A percentile compares a stretch with the other conserved stretches of the same genome.
These are phyloP conservation scores for Furcifer pardalis DNA, from an alignment of 2,797 vertebrate species.

Conservation along the genomic window DNA sequence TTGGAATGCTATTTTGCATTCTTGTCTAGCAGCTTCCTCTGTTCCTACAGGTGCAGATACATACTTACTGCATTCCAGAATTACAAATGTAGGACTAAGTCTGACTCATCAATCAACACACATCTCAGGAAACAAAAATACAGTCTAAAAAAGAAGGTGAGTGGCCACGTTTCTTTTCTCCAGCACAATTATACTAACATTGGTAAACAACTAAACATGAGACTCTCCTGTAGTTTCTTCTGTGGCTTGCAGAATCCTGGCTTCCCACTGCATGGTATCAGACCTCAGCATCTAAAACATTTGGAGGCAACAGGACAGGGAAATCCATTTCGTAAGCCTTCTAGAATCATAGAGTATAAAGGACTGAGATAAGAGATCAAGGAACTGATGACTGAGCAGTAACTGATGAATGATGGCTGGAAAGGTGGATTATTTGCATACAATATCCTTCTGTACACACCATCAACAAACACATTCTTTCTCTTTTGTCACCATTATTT, in stretches of 20 bases:
- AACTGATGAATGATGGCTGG: constrained; percentile 45
- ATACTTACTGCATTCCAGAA: neutral
- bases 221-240: neutral
- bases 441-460: constrained; percentile 45
- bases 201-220: neutral
- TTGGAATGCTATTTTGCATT: too few species aligned
- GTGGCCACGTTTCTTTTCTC: neutral
- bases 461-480: constrained; percentile 31
- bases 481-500: constrained; percentile 17
- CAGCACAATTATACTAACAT: neutral
- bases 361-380: constrained; percentile 40
- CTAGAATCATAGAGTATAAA: constrained; percentile 3
- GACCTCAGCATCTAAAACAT: too few species aligned
- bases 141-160: neutral
- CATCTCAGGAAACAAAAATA: neutral
- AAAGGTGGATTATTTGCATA: constrained; percentile 44
- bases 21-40: neutral
- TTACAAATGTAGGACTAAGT: neutral
- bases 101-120: neutral
- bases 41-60: too few species aligned
- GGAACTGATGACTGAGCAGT: neutral
- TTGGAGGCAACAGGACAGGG: too few species aligned
- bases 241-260: neutral
- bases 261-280: constrained; percentile 12
- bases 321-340: neutral